Evolutionary conservation across 2,113 vertebrate genomes (phyloP).

Genomic region (Zapornia atra): DNA sequence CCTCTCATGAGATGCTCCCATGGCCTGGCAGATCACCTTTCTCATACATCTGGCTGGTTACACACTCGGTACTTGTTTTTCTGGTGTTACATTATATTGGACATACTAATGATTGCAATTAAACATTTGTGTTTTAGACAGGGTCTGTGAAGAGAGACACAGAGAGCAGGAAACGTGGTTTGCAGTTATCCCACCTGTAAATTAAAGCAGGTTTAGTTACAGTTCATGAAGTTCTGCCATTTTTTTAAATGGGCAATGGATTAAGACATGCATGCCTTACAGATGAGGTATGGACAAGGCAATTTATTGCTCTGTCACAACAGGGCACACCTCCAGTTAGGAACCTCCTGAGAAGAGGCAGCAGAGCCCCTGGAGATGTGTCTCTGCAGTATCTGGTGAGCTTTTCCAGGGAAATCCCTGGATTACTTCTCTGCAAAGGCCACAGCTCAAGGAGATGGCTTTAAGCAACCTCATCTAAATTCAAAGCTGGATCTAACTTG

Average conservation of each 20-base stretch:
- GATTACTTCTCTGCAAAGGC: neutral
- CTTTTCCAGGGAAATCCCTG: neutral
- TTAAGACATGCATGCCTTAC: neutral
- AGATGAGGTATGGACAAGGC: neutral
- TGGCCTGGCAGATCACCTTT: constrained; percentile 2
- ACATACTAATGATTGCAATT: neutral
- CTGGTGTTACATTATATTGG: neutral
- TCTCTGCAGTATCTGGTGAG: neutral
- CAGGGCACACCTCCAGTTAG: neutral
- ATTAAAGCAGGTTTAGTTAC: neutral
- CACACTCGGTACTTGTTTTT: neutral
- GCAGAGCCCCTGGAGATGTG: neutral
- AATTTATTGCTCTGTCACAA: neutral
- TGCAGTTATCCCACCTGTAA: neutral
- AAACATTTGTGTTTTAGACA: neutral
- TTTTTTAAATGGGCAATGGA: neutral
- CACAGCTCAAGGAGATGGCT: neutral
- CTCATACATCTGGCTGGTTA: neutral
- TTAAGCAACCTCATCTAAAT: neutral
- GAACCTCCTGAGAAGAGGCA: neutral
- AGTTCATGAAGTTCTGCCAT: neutral
- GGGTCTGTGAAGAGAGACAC: neutral
- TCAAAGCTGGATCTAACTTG: neutral
- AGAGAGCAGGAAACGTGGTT: neutral
- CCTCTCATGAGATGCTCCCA: neutral